Evolutionary conservation across 2,888 invertebrate genomes (phyloP), one percentile per base, ranked within the genome.

Genomic region (Archips crataeganus): DNA sequence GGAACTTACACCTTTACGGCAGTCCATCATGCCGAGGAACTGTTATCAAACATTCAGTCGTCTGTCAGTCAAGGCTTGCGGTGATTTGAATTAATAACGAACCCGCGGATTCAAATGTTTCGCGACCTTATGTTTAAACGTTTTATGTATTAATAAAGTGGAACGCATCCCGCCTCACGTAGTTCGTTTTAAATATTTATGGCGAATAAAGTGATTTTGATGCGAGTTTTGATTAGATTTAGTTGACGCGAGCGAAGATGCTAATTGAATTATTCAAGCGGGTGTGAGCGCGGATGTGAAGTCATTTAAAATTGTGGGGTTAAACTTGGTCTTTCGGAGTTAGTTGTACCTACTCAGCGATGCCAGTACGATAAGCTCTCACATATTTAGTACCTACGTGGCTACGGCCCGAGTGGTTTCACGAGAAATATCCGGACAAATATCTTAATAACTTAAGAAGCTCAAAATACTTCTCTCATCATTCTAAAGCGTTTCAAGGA

Each of bases 251-350:
- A 84, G 82, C 76, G 75, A 75, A 77, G 76, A 77, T 76, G 57
- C 32, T 85, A 83, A 89, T 88, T 88, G 87, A 89, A 90, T 90
- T 87, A 90, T 90, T 88, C 85, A 89, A 78, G 77, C 76, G 70
- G 75, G 80, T 75, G 76, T 73, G 77, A 78, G 80, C 80, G 81
- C 77, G 79, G 82, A 77, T 81, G 79, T 76, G 78, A 78, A 75
- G 80, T 83, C 81, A 87, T 87, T 85, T 87, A 85, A 88, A 89
- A 87, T 84, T 84, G 81, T 77, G 79, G 77, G 77, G 84, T 82
- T 82, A 80, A 84, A 82, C 80, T 83, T 83, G 87, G 81, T 79
- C 85, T 82, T 82, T 83, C 81, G 82, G 76, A 79, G 83, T 85
- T 85, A 85, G 23, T 23, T 23, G 23, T 23, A 23, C 23, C 23